Conservation (phyloP, 2,113 vertebrate species). For the Prochilodus magdalenae region DNA sequence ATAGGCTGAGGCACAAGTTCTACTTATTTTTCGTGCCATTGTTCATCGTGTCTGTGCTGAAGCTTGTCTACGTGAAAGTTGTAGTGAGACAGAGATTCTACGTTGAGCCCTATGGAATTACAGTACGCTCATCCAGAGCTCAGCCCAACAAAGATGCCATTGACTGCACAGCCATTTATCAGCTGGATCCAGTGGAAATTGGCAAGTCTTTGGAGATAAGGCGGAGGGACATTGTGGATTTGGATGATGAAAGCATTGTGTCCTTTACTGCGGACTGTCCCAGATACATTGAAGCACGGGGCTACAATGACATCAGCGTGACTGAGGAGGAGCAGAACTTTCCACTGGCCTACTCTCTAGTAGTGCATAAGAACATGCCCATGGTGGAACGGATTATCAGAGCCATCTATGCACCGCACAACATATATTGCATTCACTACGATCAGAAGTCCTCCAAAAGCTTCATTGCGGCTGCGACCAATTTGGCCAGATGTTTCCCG, state of each 20-base stretch:
- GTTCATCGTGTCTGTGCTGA: slow-evolving; percentile 58
- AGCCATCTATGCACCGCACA: slow-evolving; percentile 84
- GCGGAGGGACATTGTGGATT: slow-evolving; percentile 76
- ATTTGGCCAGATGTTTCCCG: slow-evolving; percentile 83
- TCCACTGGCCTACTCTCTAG: slow-evolving; percentile 89
- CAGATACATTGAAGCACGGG: slow-evolving; percentile 74
- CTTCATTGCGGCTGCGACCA: slow-evolving; percentile 85
- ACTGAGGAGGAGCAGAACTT: slow-evolving; percentile 81
- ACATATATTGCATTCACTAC: slow-evolving; percentile 93
- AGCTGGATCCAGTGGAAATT: slow-evolving; percentile 88
- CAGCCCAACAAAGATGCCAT: slow-evolving; percentile 73
- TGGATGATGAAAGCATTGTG: slow-evolving; percentile 80
- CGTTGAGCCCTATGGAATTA: slow-evolving; percentile 77
- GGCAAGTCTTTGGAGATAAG: slow-evolving; percentile 87
- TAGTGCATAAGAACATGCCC: slow-evolving; percentile 90
- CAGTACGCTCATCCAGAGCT: slow-evolving; percentile 69
- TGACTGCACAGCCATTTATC: slow-evolving; percentile 84
- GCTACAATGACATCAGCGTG: slow-evolving; percentile 76
- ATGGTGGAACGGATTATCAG: slow-evolving; percentile 91
- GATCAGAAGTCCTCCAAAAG: slow-evolving; percentile 83
- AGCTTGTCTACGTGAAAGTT: slow-evolving; percentile 65
- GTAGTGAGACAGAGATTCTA: slow-evolving; percentile 61
- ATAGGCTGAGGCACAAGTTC: slow-evolving; percentile 73
- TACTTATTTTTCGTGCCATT: slow-evolving; percentile 58
- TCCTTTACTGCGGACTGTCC: slow-evolving; percentile 80